These are phyloP conservation scores for Panthera uncia DNA, from an alignment of 2,113 vertebrate genomes.

Conservation along the genomic window DNA sequence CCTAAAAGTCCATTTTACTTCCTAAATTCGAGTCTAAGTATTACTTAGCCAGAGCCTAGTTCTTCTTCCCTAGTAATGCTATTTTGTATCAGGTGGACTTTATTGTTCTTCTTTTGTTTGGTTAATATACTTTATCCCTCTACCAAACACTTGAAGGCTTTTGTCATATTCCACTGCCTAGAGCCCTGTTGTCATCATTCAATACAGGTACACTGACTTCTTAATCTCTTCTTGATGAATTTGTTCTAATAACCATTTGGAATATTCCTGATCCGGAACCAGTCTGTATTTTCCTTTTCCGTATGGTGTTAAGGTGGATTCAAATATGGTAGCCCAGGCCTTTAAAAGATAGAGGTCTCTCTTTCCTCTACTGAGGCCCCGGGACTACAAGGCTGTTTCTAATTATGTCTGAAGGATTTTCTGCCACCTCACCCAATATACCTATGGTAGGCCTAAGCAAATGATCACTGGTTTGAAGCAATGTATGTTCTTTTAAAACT, in stretches of 20 bases:
- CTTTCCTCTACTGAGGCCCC: neutral
- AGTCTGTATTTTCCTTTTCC: neutral
- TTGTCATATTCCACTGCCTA: neutral
- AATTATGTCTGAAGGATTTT: neutral
- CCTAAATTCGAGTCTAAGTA: conserved; percentile 3
- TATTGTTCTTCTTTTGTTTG: neutral
- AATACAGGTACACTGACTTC: neutral
- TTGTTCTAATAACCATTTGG: neutral
- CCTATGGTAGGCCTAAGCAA: neutral
- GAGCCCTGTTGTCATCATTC: neutral
- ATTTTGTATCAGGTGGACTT: neutral
- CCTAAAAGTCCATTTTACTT: neutral
- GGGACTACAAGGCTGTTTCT: neutral
- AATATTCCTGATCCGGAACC: neutral
- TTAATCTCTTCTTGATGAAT: neutral
- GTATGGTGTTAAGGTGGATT: neutral
- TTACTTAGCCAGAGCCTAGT: neutral
- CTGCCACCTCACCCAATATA: neutral
- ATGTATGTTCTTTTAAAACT: neutral
- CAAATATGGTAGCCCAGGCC: neutral
- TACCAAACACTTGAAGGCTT: neutral
- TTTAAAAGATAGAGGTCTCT: neutral
- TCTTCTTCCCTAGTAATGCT: neutral
- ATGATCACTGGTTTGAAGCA: neutral
- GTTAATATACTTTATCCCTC: neutral